Percentiles rank a stretch among this genome's conserved stretches.
These are phyloP conservation scores for Tipula confusa DNA, from an alignment of 2,888 invertebrate genomes.

Conservation along the genomic window DNA sequence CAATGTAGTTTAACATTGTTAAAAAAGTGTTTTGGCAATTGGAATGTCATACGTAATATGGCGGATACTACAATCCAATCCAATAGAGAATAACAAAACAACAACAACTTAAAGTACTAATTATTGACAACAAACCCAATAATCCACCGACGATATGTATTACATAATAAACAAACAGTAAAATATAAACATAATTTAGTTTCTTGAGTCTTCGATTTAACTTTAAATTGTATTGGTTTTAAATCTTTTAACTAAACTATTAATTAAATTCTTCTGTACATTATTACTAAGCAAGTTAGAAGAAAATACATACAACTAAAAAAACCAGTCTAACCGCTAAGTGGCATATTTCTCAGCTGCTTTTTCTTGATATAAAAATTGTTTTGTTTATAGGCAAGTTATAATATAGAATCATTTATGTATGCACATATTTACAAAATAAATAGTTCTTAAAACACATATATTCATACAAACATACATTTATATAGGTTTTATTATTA, in stretches of 20 bases:
- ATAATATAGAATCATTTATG: too few species aligned
- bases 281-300: neutral
- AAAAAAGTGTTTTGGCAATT: too few species aligned
- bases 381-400: neutral
- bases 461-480: too few species aligned
- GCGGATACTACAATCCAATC: too few species aligned
- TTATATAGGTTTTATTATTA: neutral
- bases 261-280: neutral
- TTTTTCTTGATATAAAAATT: neutral
- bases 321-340: neutral
- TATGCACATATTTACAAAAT: neutral
- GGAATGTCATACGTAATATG: too few species aligned
- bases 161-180: neutral
- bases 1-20: too few species aligned
- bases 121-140: too few species aligned
- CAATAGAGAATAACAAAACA: too few species aligned
- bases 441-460: neutral
- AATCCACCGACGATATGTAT: too few species aligned
- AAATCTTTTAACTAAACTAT: neutral
- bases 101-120: too few species aligned
- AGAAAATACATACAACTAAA: neutral
- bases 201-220: neutral
- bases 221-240: neutral
- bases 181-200: neutral
- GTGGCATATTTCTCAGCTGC: conserved; percentile 6